Base-by-base conservation (phyloP, 2,888 invertebrate genomes). In the Melinaea menophilus region DNA sequence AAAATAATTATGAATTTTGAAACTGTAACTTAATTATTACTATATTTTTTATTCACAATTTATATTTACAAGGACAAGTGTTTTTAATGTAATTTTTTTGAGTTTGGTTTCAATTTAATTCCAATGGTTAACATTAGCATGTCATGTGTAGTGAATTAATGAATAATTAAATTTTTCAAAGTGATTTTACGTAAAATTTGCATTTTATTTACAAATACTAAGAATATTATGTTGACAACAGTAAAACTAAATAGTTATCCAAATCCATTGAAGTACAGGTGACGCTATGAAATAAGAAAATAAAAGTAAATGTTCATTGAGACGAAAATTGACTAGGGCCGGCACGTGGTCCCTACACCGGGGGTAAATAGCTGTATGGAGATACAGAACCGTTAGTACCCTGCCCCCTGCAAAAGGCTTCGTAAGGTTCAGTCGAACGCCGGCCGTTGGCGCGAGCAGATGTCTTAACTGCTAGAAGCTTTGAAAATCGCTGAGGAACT, bases 311-410 rank as follows among this genome's bases (percentile, higher is more conserved):
- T 71, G 73, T 74, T 78, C 74, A 81, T 84, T 81, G 81, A 81
- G 75, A 78, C 76, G 79, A 81, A 83, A 87, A 86, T 84, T 85
- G 79, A 85, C 85, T 82, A 81, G 83, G 79, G 81, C 75, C 72
- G 79, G 83, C 88, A 88, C 88, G 86, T 88, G 88, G 85, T 82
- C 71, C 74, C 73, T 73, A 73, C 75, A 79, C 77, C 79, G 69
- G 72, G 76, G 80, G 84, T 83, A 85, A 86, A 82, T 82, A 75
- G 76, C 80, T 76, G 77, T 77, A 78, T 76, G 81, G 82, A 81
- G 84, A 84, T 81, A 84, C 86, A 85, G 86, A 84, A 86, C 86
- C 86, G 82, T 86, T 79, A 9, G 80, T 79, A 82, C 84, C 81
- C 74, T 75, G 74, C 81, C 85, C 84, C 78, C 82, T 77, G 77